These are phyloP conservation scores for Triplophysa yarkandensis DNA, from an alignment of 2,797 vertebrate species.

Conservation along the genomic window DNA sequence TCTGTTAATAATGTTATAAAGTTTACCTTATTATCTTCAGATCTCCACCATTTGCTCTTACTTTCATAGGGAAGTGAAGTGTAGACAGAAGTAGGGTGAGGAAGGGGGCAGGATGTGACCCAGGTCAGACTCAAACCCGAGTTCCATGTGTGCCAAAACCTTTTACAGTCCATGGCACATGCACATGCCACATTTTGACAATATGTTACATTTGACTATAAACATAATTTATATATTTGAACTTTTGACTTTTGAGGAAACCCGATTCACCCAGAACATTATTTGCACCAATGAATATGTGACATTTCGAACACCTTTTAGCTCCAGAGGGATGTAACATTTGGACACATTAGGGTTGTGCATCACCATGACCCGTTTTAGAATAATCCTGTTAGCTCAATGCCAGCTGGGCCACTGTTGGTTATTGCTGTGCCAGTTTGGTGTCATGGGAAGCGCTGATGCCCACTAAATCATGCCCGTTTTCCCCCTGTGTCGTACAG, in stretches of 20 bases:
- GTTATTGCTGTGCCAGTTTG: slow-evolving; percentile 23
- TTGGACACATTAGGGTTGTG: slow-evolving; percentile 33
- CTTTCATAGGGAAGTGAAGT: too few species aligned
- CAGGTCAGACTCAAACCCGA: too few species aligned
- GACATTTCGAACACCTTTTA: slow-evolving; percentile 35
- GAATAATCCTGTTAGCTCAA: slow-evolving; percentile 38
- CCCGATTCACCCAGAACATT: background rate
- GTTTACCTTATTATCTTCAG: too few species aligned
- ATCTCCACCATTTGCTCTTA: too few species aligned
- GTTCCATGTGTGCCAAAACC: too few species aligned
- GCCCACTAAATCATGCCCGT: slow-evolving; percentile 28
- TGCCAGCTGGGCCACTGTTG: slow-evolving; percentile 34
- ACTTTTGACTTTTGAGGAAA: slow-evolving; percentile 20
- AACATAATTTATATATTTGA: background rate
- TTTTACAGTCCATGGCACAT: too few species aligned
- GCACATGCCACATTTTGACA: background rate
- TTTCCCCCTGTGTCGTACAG: slow-evolving; percentile 32
- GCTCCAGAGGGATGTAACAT: slow-evolving; percentile 41
- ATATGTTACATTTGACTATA: background rate
- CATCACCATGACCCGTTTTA: slow-evolving; percentile 49
- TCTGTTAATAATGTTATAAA: background rate
- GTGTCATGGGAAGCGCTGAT: slow-evolving; percentile 21
- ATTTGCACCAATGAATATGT: slow-evolving; percentile 32
- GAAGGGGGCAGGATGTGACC: too few species aligned
- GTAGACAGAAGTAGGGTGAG: too few species aligned